Evolutionary conservation across 1,140 invertebrate species (phyloP).

Genomic region (Brachionus rotundiformis): DNA sequence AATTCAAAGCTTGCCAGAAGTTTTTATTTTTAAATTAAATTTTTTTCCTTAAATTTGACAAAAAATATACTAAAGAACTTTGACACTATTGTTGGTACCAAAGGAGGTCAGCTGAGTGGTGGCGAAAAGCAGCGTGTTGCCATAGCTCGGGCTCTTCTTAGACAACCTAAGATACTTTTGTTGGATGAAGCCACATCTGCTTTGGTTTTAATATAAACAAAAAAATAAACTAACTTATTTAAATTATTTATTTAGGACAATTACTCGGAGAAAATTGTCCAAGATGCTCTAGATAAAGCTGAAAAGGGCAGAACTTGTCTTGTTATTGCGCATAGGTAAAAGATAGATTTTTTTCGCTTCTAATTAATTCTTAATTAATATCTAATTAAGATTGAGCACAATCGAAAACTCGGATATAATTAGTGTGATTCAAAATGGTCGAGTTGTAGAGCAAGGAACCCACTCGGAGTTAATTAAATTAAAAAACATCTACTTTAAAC

Average conservation of each 20-base stretch:
- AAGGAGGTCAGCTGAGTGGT: conserved; percentile 61
- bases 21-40: not conserved
- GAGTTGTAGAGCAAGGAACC: conserved; percentile 14
- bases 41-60: too few species aligned
- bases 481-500: conserved; percentile 21
- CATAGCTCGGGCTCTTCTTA: conserved; percentile 61
- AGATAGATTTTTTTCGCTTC: not conserved
- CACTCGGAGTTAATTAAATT: conserved; percentile 5
- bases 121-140: conserved; percentile 63
- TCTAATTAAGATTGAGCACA: conserved; percentile 18
- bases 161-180: conserved; percentile 75
- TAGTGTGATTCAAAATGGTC: conserved; percentile 31
- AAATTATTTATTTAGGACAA: conserved; percentile 67
- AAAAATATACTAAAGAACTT: conserved; percentile 55
- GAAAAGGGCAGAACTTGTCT: conserved; percentile 64
- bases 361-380: not conserved
- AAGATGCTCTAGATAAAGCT: conserved; percentile 62
- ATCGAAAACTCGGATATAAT: conserved; percentile 49
- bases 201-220: conserved; percentile 69
- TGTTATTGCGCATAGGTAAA: conserved; percentile 64
- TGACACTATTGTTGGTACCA: conserved; percentile 60
- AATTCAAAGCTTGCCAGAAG: conserved; percentile 67
- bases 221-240: not conserved
- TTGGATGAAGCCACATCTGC: conserved; percentile 87
- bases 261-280: conserved; percentile 73